Evolutionary conservation across 2,888 invertebrate genomes (phyloP).

Genomic region (Amphipoea oculea): DNA sequence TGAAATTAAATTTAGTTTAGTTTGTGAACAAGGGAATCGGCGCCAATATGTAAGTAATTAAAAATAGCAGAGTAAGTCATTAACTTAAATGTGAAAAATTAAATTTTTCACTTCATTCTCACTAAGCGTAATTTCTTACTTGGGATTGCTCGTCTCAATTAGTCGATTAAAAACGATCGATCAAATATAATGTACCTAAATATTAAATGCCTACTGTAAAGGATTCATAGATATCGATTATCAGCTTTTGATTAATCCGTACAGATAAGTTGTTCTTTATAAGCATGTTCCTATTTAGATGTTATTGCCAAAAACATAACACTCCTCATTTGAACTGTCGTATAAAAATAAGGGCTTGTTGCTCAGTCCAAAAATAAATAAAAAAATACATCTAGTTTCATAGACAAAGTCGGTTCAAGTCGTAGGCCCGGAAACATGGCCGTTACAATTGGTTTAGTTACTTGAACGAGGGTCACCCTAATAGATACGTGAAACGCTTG

Average conservation of each 20-base stretch:
- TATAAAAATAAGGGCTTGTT: not conserved
- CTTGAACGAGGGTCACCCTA: conserved; percentile 28
- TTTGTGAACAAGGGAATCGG: too few species aligned
- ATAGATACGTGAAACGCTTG: conserved; percentile 3
- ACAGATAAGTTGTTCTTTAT: too few species aligned
- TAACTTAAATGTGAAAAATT: not conserved
- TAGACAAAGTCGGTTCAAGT: not conserved
- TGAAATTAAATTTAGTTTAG: too few species aligned
- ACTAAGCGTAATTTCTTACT: not conserved
- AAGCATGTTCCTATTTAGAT: not conserved
- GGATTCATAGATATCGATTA: not conserved
- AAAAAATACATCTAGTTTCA: not conserved
- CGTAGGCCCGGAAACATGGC: conserved; percentile 1
- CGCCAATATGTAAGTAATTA: too few species aligned
- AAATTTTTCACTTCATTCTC: not conserved
- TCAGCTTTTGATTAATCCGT: not conserved
- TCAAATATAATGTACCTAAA: too few species aligned
- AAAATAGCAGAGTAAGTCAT: too few species aligned
- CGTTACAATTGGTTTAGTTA: conserved; percentile 29
- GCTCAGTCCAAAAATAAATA: not conserved
- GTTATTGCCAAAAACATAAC: not conserved
- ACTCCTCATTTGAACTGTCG: not conserved
- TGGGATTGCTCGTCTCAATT: not conserved
- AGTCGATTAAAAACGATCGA: not conserved
- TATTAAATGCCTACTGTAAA: not conserved